These are phyloP conservation scores for roundworm (Caenorhabditis elegans) DNA, from an alignment of 1,140 invertebrate species.

Conservation along the genomic window WBcel235 BX284605.5:11806001-11806500, in stretches of 20 bases:
- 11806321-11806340: too few species aligned
- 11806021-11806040: too few species aligned
- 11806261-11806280: background rate
- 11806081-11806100: background rate
- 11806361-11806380: too few species aligned
- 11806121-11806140: background rate
- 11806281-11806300: too few species aligned
- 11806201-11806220: background rate
- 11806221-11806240: background rate
- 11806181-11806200: background rate
- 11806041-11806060: too few species aligned
- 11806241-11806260: background rate
- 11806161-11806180: background rate
- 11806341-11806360: too few species aligned
- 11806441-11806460: constrained; percentile 11
- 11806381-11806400: too few species aligned
- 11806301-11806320: too few species aligned
- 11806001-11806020: too few species aligned
- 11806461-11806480: constrained; percentile 2
- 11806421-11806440: background rate
- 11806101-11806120: background rate
- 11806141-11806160: background rate
- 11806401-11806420: too few species aligned
- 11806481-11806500: background rate
- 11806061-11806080: background rate